Evolutionary conservation across 2,888 invertebrate species (phyloP), one percentile per base, ranked within the genome.

Genomic region (Lagria hirta): DNA sequence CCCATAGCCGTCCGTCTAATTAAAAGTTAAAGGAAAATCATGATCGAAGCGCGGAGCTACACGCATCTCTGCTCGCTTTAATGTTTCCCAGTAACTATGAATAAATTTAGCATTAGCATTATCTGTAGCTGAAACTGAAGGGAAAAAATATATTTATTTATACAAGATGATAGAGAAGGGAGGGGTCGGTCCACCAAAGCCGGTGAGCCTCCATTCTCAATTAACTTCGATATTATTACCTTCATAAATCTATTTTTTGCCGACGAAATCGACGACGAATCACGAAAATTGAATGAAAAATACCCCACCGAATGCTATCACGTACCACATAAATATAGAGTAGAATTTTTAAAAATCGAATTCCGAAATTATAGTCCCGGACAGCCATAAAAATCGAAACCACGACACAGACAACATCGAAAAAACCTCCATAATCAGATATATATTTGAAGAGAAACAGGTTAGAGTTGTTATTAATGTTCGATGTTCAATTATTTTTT

Each of bases 271-370:
- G 23, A 7, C 20, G 34, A 27, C 10, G 30, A 43, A 43, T 38
- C 43, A 43, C 43, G 36, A 35, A 35, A 43, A 35, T 43, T 18
- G 28, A 33, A 41, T 20, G 41, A 41, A 33, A 41, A 41, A 41
- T 26, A 41, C 26, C 33, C 33, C 33, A 34, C 51, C 35, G 37
- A 63, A 64, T 64, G 57, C 62, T 58, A 57, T 64, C 66, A 66
- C 65, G 66, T 66, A 64, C 56, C 49, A 58, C 54, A 57, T 65
- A 66, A 66, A 65, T 61, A 65, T 56, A 64, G 64, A 57, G 60
- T 61, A 53, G 61, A 60, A 62, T 64, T 63, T 64, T 63, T 54
- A 62, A 65, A 65, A 65, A 62, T 64, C 62, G 63, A 65, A 66
- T 64, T 65, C 58, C 63, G 52, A 66, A 66, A 66, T 66, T 65